Evolutionary conservation across 2,888 invertebrate species (phyloP), one percentile per base, ranked within the genome.

Genomic region (Nomada lathburiana): DNA sequence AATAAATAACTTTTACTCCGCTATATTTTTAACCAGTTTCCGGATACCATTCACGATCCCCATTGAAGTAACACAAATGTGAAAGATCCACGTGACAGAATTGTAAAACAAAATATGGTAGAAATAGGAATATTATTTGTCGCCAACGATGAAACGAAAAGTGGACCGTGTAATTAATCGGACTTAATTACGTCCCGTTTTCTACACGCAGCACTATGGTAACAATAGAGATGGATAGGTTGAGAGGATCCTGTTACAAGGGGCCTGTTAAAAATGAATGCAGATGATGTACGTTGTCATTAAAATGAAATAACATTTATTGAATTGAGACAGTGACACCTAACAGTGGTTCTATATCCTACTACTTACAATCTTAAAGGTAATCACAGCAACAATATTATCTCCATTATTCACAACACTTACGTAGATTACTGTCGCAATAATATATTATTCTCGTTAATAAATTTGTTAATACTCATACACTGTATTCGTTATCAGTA

Each of bases 331-430:
- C 92, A 93, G 93, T 93, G 93, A 93, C 93, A 93, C 91, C 92
- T 93, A 94, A 93, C 92, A 93, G 90, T 93, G 90, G 92, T 90
- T 92, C 91, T 93, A 92, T 91, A 87, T 89, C 88, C 92, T 93
- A 93, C 93, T 93, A 94, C 92, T 93, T 93, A 93, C 94, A 93
- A 93, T 93, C 93, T 93, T 94, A 94, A 88, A 91, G 90, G 91
- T 93, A 94, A 94, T 94, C 94, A 94, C 94, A 94, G 94, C 94
- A 94, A 94, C 94, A 94, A 94, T 94, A 93, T 93, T 93, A 93
- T 93, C 93, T 94, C 78, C 92, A 93, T 93, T 94, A 93, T 94
- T 94, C 94, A 94, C 94, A 94, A 94, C 94, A 94, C 93, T 93
- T 94, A 94, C 92, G 93, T 92, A 91, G 91, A 93, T 94, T 93